Base-by-base conservation (phyloP, 2,888 invertebrate genomes). In the Lysandra coridon region DNA sequence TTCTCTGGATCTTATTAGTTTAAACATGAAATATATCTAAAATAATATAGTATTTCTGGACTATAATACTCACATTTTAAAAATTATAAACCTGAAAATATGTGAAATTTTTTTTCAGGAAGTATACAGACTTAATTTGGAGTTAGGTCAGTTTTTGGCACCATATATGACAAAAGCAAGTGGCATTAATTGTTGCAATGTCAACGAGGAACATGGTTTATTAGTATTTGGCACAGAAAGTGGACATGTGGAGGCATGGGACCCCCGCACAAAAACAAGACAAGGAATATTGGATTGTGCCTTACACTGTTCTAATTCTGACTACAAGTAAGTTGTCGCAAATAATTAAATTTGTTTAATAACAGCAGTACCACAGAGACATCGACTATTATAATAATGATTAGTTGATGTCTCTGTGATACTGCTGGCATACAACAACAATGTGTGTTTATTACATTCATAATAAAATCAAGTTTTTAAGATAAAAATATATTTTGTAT, bases 201-300 rank as follows among this genome's bases (percentile, higher is more conserved):
- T 99, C 14, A 99, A 98, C 94, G 96, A 97, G 0, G 96, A 96
- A 79, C 99, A 99, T 95, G 96, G 99, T 83, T 94, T 99, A 78
- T 92, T 99, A 33, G 93, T 97, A 78, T 96, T 97, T 85, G 99
- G 99, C 12, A 98, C 98, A 14, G 96, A 97, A 85, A 98, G 98
- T 88, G 99, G 99, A 0, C 97, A 96, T 84, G 96, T 99, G 0
- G 99, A 99, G 90, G 99, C 99, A 4, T 99, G 99, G 99, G 99
- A 99, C 93, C 98, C 99, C 12, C 95, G 99, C 80, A 95, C 95
- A 3, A 96, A 97, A 84, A 95, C 95, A 53, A 95, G 96, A 87
- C 98, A 97, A 83, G 98, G 97, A 7, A 95, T 96, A 30, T 91
- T 99, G 37, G 99, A 99, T 90, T 98, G 98, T 89, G 98, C 98